Conservation (phyloP, 2,113 vertebrate genomes). For the Kryptolebias marmoratus region DNA sequence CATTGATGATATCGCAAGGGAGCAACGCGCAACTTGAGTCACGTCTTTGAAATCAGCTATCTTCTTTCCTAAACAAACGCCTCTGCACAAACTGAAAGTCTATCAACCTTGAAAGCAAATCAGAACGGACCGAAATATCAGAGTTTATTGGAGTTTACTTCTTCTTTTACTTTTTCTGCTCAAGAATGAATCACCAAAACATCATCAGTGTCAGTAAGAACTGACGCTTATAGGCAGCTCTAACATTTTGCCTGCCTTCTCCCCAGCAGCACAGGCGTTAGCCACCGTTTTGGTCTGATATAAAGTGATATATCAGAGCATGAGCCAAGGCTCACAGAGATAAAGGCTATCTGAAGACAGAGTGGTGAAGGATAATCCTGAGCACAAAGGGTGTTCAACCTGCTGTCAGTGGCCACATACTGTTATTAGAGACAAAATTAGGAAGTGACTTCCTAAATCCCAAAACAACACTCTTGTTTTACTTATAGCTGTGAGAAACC, state of each 20-base stretch:
- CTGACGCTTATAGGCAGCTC: background rate
- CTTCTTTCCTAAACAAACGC: constrained; percentile 33
- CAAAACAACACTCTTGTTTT: too few species aligned
- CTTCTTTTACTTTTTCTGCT: background rate
- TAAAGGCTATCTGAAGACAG: constrained; percentile 19
- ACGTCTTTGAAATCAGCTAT: constrained; percentile 22
- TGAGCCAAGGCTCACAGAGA: background rate
- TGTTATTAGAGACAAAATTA: constrained; percentile 3
- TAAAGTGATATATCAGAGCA: constrained; percentile 3
- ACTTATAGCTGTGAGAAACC: too few species aligned
- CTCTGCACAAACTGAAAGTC: constrained; percentile 25
- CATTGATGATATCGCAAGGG: constrained; percentile 45
- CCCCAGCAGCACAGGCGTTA: constrained; percentile 13
- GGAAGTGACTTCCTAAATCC: background rate
- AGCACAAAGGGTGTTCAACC: constrained; percentile 7
- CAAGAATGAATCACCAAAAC: background rate
- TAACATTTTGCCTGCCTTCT: background rate
- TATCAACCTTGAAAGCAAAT: constrained; percentile 8
- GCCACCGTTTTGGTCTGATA: background rate
- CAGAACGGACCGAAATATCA: constrained; percentile 3
- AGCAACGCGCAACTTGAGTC: constrained; percentile 44
- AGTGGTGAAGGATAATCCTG: constrained; percentile 15
- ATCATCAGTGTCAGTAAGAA: background rate
- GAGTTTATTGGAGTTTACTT: background rate
- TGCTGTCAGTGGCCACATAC: background rate